These are phyloP conservation scores for Nemopilema nomurai DNA, from an alignment of 30 jellyfish, hydroid and myxozoan species.

Conservation along the genomic window DNA sequence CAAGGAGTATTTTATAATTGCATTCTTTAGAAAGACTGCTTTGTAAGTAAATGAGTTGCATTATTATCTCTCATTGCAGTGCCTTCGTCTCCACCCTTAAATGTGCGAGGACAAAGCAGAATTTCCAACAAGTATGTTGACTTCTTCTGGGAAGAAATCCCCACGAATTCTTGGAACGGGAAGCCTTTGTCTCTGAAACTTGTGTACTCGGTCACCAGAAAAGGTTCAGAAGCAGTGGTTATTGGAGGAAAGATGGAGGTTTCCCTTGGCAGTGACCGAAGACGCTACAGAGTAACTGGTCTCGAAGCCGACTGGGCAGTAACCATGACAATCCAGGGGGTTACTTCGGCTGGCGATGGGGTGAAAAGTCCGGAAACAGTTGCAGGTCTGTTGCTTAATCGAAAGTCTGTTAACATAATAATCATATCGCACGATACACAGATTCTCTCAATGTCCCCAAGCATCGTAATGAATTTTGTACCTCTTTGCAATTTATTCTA, in stretches of 20 bases:
- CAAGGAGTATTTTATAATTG: too few species aligned
- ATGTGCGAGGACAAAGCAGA: conserved; percentile 10
- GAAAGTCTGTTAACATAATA: background rate
- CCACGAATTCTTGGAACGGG: conserved; percentile 45
- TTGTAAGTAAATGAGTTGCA: too few species aligned
- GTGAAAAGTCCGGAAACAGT: conserved; percentile 22
- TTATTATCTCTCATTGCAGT: too few species aligned
- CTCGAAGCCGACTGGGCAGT: conserved; percentile 49
- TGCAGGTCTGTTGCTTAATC: conserved; percentile 37
- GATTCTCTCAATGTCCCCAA: background rate
- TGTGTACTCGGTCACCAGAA: conserved; percentile 35
- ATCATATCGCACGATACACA: background rate
- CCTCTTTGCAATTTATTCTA: too few species aligned
- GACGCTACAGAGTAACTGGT: conserved; percentile 41
- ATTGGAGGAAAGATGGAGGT: conserved; percentile 27
- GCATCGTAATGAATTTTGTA: too few species aligned
- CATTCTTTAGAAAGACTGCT: too few species aligned
- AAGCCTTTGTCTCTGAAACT: conserved; percentile 21
- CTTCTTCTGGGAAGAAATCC: conserved; percentile 47
- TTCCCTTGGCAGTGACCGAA: conserved; percentile 12
- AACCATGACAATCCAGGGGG: conserved; percentile 31
- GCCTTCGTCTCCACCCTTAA: conserved; percentile 53
- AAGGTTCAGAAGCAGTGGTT: conserved; percentile 31
- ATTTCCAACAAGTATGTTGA: conserved; percentile 31
- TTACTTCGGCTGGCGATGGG: conserved; percentile 51